phyloP scores from a whole-genome alignment of 2,888 invertebrate genomes.

The Cerastoderma edule region DNA sequence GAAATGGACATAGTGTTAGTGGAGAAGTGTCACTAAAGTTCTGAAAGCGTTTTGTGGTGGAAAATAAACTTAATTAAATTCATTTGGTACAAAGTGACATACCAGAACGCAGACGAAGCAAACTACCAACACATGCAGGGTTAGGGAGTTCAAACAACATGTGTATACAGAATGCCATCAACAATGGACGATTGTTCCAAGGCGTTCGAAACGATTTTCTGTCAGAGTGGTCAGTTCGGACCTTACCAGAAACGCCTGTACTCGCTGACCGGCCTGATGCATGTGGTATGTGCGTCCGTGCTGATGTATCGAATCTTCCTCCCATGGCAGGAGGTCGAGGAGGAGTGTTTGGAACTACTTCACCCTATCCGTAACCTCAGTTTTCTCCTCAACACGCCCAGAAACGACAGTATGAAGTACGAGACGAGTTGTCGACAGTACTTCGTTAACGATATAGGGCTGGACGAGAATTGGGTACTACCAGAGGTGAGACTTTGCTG shows the following conservation, averaged over 20 bases:
- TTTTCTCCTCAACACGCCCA: neutral
- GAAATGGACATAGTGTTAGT: no score
- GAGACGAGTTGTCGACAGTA: constrained; percentile 34
- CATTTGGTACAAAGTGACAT: no score
- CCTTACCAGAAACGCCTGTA: constrained; percentile 75
- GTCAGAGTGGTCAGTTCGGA: constrained; percentile 73
- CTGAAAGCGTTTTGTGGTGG: no score
- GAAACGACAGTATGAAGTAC: constrained; percentile 43
- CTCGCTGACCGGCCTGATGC: constrained; percentile 62
- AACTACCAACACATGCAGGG: neutral
- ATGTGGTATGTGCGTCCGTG: constrained; percentile 65
- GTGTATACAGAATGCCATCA: constrained; percentile 27
- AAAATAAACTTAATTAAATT: no score
- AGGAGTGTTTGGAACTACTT: constrained; percentile 40
- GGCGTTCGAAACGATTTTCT: constrained; percentile 71
- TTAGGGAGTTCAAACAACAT: constrained; percentile 5
- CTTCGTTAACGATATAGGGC: constrained; percentile 46
- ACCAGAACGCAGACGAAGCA: neutral
- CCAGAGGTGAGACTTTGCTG: constrained; percentile 47
- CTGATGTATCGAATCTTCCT: constrained; percentile 64
- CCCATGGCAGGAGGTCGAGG: constrained; percentile 43
- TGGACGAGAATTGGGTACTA: constrained; percentile 49
- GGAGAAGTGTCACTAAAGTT: no score
- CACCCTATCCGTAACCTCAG: constrained; percentile 30
- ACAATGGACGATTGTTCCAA: constrained; percentile 69